Evolutionary conservation across 37 sponge, comb jelly and placozoan genomes (phyloP).

Genomic region (Spongilla lacustris): DNA sequence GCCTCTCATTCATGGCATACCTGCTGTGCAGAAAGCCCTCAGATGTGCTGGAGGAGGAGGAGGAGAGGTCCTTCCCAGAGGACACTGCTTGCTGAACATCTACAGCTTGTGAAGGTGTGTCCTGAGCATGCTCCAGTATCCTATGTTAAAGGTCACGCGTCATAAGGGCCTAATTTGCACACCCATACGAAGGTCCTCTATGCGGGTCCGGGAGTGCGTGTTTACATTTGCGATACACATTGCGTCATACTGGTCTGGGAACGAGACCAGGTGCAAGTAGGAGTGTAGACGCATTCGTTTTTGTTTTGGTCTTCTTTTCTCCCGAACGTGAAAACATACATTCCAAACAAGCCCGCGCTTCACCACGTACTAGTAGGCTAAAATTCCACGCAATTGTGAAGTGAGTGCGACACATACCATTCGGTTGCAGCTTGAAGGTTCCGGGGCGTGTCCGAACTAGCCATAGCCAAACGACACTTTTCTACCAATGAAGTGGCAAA

Average conservation of each 20-base stretch:
- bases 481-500: slow-evolving; percentile 38
- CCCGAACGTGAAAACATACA: no score
- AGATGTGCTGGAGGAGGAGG: not conserved
- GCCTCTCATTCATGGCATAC: slow-evolving; percentile 35
- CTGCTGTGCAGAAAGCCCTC: not conserved
- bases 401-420: slow-evolving; percentile 29
- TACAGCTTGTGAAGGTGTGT: not conserved
- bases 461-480: slow-evolving; percentile 21
- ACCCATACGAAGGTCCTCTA: no score
- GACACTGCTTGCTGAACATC: not conserved
- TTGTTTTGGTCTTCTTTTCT: no score
- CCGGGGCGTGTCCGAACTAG: not conserved
- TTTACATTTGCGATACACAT: no score
- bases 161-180: no score
- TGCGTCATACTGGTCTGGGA: no score
- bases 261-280: no score
- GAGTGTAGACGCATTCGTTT: no score
- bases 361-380: no score
- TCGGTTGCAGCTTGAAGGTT: slow-evolving; percentile 59
- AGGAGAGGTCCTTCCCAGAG: not conserved
- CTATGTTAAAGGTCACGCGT: not conserved
- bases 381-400: no score
- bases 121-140: not conserved
- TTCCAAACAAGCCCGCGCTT: no score
- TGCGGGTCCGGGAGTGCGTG: no score